phyloP scores from a whole-genome alignment of 2,113 vertebrate species.

The Ictidomys tridecemlineatus region DNA sequence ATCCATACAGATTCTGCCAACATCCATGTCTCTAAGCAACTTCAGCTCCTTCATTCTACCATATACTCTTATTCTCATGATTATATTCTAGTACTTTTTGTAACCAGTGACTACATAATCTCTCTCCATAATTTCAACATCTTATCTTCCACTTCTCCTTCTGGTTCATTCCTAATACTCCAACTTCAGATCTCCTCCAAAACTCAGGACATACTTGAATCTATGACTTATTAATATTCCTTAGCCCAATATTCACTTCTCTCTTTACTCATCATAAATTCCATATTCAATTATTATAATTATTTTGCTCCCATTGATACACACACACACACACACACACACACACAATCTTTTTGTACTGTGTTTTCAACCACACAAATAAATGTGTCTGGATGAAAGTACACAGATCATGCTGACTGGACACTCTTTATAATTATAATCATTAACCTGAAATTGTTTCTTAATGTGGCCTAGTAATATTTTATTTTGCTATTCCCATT shows the following conservation, averaged over 20 bases:
- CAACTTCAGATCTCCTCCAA: not conserved
- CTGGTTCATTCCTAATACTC: not conserved
- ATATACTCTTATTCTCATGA: not conserved
- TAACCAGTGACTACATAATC: not conserved
- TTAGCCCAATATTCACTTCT: not conserved
- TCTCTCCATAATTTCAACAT: not conserved
- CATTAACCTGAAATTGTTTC: slow-evolving; percentile 56
- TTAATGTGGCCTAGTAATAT: slow-evolving; percentile 41
- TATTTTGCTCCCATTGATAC: not conserved
- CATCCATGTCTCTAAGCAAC: not conserved
- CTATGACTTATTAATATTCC: not conserved
- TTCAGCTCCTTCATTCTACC: not conserved
- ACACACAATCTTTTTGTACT: slow-evolving; percentile 12
- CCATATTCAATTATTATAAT: slow-evolving; percentile 23
- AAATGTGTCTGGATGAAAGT: slow-evolving; percentile 34
- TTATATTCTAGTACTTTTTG: not conserved
- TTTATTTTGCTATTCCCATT: slow-evolving; percentile 36
- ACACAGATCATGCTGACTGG: slow-evolving; percentile 50
- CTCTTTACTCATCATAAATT: slow-evolving; percentile 41
- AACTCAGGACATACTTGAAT: not conserved
- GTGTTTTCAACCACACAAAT: not conserved
- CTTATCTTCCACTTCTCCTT: not conserved
- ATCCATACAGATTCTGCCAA: not conserved
- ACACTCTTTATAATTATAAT: slow-evolving; percentile 44
- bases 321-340: no score